Percentiles rank a stretch among this genome's conserved stretches.
Evolutionary conservation across 2,113 vertebrate species (phyloP).

Genomic region (Bombycilla garrulus): DNA sequence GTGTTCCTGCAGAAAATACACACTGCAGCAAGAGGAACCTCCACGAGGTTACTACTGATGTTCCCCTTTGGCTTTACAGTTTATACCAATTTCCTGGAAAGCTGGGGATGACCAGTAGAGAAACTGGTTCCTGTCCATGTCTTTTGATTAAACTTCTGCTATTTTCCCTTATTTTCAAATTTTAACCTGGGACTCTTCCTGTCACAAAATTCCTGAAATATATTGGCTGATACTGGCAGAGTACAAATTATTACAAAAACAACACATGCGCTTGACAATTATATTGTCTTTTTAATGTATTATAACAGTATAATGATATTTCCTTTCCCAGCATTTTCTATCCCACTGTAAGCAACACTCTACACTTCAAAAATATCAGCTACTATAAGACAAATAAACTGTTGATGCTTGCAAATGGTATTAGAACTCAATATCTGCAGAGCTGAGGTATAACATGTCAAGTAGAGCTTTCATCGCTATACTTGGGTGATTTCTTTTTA

Average conservation of each 20-base stretch:
- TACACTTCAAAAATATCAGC: background rate
- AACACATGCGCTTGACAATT: background rate
- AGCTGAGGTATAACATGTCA: background rate
- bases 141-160: background rate
- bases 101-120: background rate
- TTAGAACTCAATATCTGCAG: background rate
- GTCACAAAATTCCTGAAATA: background rate
- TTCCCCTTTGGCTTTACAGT: background rate
- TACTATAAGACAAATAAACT: background rate
- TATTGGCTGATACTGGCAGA: background rate
- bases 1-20: background rate
- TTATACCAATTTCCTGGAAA: background rate
- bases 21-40: rapidly evolving
- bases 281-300: background rate
- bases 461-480: background rate
- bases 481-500: background rate
- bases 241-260: background rate
- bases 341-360: background rate
- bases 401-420: background rate
- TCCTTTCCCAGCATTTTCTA: background rate
- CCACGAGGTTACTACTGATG: rapidly evolving
- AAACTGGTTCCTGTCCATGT: background rate
- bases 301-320: background rate
- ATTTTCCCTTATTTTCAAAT: background rate
- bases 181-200: background rate